Percentiles rank a stretch among this genome's conserved stretches.
Evolutionary conservation across 1,140 invertebrate genomes (phyloP).

Genomic region (Aphidius ervi): DNA sequence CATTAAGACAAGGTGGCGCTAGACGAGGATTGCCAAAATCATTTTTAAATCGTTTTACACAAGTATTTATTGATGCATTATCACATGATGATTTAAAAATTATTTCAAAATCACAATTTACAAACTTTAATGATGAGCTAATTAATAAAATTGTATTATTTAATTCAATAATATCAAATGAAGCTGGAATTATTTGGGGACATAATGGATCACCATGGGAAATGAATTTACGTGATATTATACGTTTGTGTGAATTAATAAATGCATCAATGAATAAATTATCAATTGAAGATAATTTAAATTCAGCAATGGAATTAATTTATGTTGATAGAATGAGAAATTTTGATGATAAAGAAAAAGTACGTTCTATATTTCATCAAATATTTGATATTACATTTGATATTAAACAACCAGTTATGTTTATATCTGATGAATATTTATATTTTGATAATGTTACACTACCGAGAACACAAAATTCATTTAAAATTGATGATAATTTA

Average conservation of each 20-base stretch:
- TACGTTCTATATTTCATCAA: slow-evolving; percentile 57
- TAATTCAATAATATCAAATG: slow-evolving; percentile 65
- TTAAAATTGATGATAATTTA: slow-evolving; percentile 50
- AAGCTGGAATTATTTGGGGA: slow-evolving; percentile 67
- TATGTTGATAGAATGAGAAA: slow-evolving; percentile 81
- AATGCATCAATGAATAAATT: slow-evolving; percentile 23
- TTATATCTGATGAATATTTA: slow-evolving; percentile 54
- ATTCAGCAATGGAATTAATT: slow-evolving; percentile 65
- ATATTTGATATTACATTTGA: slow-evolving; percentile 56
- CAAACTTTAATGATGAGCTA: slow-evolving; percentile 53
- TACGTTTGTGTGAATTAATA: slow-evolving; percentile 82
- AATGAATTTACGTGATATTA: slow-evolving; percentile 93
- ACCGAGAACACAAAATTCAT: slow-evolving; percentile 40
- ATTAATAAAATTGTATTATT: slow-evolving; percentile 77
- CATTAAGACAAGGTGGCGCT: slow-evolving; percentile 91
- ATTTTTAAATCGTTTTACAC: slow-evolving; percentile 96
- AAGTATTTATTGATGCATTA: slow-evolving; percentile 86
- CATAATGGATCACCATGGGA: slow-evolving; percentile 87
- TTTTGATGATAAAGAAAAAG: slow-evolving; percentile 63
- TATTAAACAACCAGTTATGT: slow-evolving; percentile 48
- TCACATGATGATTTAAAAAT: slow-evolving; percentile 70
- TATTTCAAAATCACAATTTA: slow-evolving; percentile 59
- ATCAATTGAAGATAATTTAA: slow-evolving; percentile 27
- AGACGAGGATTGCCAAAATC: slow-evolving; percentile 93
- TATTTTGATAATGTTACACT: slow-evolving; percentile 60